Evolutionary conservation across 1,140 invertebrate species (phyloP).

Genomic region (Eubasilissa regina): DNA sequence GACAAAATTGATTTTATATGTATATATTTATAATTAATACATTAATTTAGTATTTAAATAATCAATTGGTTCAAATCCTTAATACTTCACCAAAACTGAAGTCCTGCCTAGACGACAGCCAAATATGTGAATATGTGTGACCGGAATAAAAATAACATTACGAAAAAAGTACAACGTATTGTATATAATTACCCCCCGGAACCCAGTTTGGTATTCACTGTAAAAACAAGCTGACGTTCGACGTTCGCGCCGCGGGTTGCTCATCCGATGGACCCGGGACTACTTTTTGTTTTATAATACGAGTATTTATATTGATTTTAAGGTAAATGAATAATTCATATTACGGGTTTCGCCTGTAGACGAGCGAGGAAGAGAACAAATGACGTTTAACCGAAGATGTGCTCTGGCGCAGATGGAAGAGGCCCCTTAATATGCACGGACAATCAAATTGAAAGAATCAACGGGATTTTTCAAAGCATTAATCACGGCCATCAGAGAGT

Average conservation of each 20-base stretch:
- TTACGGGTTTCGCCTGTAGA: conserved; percentile 19
- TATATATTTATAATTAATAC: no score
- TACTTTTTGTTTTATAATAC: conserved; percentile 53
- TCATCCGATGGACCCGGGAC: conserved; percentile 18
- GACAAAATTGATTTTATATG: no score
- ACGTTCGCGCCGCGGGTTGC: conserved; percentile 28
- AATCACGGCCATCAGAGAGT: conserved; percentile 1
- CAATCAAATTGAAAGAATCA: not conserved
- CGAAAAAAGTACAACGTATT: no score
- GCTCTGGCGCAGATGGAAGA: not conserved
- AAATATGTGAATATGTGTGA: no score
- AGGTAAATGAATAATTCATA: conserved; percentile 55
- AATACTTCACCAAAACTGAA: no score
- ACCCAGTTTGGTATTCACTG: conserved; percentile 14
- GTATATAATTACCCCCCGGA: conserved; percentile 1
- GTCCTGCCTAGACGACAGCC: no score
- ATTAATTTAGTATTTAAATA: no score
- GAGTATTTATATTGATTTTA: conserved; percentile 52
- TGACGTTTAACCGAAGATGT: conserved; percentile 3
- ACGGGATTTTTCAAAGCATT: conserved; percentile 3
- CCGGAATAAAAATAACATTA: no score
- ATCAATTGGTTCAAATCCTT: no score
- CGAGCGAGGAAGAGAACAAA: not conserved
- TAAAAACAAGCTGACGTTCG: conserved; percentile 45
- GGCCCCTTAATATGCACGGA: not conserved